phyloP scores from a whole-genome alignment of 2,113 vertebrate species.

The Xiphias gladius region DNA sequence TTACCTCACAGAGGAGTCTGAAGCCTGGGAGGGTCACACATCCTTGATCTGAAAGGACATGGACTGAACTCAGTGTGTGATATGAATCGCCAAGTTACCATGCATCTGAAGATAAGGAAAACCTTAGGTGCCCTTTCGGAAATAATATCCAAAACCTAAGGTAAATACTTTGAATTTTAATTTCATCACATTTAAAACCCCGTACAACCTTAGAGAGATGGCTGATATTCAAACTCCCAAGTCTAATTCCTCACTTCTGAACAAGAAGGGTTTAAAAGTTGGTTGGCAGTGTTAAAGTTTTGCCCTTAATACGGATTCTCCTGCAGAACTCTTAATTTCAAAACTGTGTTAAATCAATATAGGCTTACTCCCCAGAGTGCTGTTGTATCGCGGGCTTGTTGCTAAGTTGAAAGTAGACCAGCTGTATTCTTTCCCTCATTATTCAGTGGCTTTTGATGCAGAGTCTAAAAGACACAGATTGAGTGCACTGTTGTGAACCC shows the following conservation, averaged over 20 bases:
- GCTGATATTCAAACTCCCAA: background rate
- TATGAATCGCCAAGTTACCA: conserved; percentile 30
- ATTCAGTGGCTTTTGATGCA: conserved; percentile 47
- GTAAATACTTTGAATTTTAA: conserved; percentile 1
- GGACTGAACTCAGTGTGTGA: conserved; percentile 22
- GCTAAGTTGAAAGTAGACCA: conserved; percentile 56
- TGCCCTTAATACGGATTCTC: conserved; percentile 16
- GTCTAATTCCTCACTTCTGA: conserved; percentile 12
- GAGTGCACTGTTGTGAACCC: conserved; percentile 29
- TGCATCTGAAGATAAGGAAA: background rate
- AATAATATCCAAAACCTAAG: background rate
- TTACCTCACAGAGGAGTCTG: conserved; percentile 39
- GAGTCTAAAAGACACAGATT: conserved; percentile 14
- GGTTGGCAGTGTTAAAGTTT: conserved; percentile 31
- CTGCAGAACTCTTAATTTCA: conserved; percentile 51
- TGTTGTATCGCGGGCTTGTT: conserved; percentile 40
- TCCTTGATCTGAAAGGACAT: conserved; percentile 40
- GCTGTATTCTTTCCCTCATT: conserved; percentile 41
- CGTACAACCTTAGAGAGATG: background rate
- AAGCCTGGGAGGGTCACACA: conserved; percentile 10
- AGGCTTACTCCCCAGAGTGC: conserved; percentile 51
- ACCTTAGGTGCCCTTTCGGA: background rate
- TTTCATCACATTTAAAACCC: conserved; percentile 2
- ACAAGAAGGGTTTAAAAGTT: conserved; percentile 44
- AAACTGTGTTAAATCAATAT: conserved; percentile 47